phyloP scores from a whole-genome alignment of 2,797 vertebrate genomes.

The Lepus townsendii region DNA sequence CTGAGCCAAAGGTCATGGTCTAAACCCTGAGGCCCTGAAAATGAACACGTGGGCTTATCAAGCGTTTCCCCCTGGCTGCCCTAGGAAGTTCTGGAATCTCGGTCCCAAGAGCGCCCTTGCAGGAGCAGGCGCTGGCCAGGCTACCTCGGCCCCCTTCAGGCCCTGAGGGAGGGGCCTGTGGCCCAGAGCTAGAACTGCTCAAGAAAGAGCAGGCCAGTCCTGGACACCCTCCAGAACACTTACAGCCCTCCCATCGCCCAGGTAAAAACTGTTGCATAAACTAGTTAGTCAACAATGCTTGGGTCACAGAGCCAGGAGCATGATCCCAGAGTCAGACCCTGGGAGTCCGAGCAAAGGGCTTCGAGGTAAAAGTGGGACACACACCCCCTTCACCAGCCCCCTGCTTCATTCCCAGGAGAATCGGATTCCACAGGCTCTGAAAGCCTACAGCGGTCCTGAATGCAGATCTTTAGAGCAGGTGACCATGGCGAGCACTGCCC shows the following conservation, averaged over 20 bases:
- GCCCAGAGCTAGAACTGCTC: constrained; percentile 1
- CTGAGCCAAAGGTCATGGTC: constrained; percentile 59
- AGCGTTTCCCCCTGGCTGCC: not conserved
- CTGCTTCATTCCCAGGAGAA: constrained; percentile 11
- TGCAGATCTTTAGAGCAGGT: not conserved
- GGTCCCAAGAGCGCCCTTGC: not conserved
- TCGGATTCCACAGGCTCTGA: not conserved
- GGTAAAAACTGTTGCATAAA: constrained; percentile 39
- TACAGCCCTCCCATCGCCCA: not conserved
- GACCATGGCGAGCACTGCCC: not conserved
- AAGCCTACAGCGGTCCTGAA: not conserved
- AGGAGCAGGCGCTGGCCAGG: too few species aligned
- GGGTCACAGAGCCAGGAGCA: not conserved
- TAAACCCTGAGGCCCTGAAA: not conserved
- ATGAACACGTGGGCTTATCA: not conserved
- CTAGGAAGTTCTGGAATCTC: not conserved
- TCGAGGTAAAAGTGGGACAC: not conserved
- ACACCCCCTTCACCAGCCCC: not conserved
- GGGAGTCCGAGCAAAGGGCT: constrained; percentile 50
- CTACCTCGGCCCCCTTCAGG: not conserved
- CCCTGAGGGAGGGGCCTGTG: not conserved
- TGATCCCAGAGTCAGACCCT: not conserved
- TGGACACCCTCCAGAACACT: not conserved
- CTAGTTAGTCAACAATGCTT: constrained; percentile 10
- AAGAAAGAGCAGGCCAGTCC: not conserved